Base-by-base conservation (phyloP, 2,797 vertebrate species). In the Halcyon badia region DNA sequence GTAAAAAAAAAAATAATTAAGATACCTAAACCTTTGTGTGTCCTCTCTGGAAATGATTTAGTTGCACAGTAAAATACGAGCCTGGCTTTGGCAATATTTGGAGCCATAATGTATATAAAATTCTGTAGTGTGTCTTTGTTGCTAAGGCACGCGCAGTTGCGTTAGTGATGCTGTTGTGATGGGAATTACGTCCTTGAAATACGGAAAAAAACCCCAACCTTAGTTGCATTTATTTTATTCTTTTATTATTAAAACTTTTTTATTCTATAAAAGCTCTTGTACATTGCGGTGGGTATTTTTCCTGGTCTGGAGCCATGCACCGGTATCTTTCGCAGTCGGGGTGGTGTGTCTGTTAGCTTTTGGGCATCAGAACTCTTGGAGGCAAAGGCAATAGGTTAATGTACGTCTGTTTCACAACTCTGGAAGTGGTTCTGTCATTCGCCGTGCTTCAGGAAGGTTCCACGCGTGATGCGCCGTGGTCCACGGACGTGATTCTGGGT, bases 381-480 rank as follows among this genome's bases (percentile, higher is more conserved):
- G 76, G 69, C 90, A 57, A 72, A 78, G 65, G 70, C 1, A 5
- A 17, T 24, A 26, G 1, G 22, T 2, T 95, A 69, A 83, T 2
- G 16, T 22, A 7, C 68, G 37, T 76, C 90, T 94, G 70, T 85
- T 89, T 81, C 66, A 65, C 41, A 90, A 83, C 52, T 8, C 72
- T 94, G 65, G 81, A 96, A 83, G 89, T 65, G 85, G 52, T 78
- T 78, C 70, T 88, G 39, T 94, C 6, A 16, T 51, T 96, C 2
- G 13, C 83, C 5, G 79, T 16, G 64, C 86, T 97, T 97, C 94
- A n/a, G 51, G 93, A 95, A 97, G 68, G 80, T 96, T 96, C 96
- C 31, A 9, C 1, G 2, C 7, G 1, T 91, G 87, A 30, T 1
- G 16, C 11, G 11, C 25, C 57, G 80, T 57, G 70, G 79, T 61